Percentiles rank a stretch among this genome's conserved stretches.
Evolutionary conservation across 2,888 invertebrate species (phyloP).

Genomic region (Aphodius granarius): DNA sequence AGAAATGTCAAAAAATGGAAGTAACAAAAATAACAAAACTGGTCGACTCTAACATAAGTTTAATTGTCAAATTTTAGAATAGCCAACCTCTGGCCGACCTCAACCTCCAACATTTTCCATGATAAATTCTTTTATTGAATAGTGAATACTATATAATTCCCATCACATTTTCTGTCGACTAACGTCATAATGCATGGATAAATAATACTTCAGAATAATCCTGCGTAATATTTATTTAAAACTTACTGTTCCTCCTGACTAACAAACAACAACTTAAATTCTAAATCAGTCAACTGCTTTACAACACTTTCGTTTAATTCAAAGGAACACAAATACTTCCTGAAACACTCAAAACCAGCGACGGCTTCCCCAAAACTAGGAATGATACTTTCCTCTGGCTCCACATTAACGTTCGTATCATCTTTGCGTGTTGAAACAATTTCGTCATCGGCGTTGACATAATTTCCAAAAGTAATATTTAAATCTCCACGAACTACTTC

Average conservation of each 20-base stretch:
- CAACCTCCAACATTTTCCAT: too few species aligned
- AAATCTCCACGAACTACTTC: not conserved
- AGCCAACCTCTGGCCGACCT: too few species aligned
- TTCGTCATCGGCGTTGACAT: not conserved
- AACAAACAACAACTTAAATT: not conserved
- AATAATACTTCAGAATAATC: not conserved
- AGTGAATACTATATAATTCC: too few species aligned
- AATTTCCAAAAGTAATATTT: not conserved
- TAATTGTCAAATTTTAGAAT: too few species aligned
- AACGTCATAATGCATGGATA: too few species aligned
- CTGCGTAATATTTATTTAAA: not conserved
- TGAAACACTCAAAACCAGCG: not conserved
- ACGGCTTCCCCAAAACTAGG: not conserved
- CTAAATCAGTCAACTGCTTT: not conserved
- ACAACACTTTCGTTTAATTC: not conserved
- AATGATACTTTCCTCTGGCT: not conserved
- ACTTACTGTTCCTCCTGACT: not conserved
- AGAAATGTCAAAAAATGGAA: too few species aligned
- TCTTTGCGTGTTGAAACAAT: not conserved
- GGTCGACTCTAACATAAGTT: too few species aligned
- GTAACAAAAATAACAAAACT: too few species aligned
- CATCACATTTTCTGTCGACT: too few species aligned
- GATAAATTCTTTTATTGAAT: too few species aligned
- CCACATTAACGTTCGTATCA: not conserved
- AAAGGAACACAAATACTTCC: not conserved